A percentile compares a stretch with the other conserved stretches of the same genome.
phyloP scores from a whole-genome alignment of 92 coral and sea anemone genomes.

The Epizoanthus ramosus region DNA sequence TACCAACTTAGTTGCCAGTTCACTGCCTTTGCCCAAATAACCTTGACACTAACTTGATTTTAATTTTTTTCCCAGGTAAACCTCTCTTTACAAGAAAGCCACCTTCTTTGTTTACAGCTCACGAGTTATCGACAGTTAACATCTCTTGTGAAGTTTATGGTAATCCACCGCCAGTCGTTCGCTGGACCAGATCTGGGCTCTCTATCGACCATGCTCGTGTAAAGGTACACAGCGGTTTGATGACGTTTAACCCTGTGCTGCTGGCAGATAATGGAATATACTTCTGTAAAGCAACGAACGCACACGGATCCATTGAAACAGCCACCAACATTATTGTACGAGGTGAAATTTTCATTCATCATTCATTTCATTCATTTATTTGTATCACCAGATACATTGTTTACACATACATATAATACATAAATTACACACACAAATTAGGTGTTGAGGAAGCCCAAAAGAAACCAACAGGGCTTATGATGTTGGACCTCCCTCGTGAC shows the following conservation, averaged over 20 bases:
- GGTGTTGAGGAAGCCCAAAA: too few relatives aligned
- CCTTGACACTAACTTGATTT: too few relatives aligned
- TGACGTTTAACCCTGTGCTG: neutral
- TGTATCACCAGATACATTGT: too few relatives aligned
- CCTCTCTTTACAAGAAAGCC: conserved; percentile 6
- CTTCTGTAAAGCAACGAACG: conserved; percentile 3
- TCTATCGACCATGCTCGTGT: conserved; percentile 23
- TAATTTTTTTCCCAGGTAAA: neutral
- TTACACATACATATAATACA: too few relatives aligned
- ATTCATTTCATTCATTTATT: too few relatives aligned
- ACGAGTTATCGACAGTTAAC: neutral
- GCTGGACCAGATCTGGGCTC: neutral
- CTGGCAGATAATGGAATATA: conserved; percentile 2
- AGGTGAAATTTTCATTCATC: neutral
- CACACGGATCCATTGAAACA: neutral
- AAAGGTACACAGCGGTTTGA: neutral
- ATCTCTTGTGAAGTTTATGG: neutral
- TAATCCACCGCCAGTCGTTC: conserved; percentile 1
- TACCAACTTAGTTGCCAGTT: too few relatives aligned
- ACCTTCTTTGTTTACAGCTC: neutral
- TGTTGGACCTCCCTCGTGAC: too few relatives aligned
- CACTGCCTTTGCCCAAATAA: too few relatives aligned
- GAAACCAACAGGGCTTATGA: too few relatives aligned
- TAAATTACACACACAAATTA: too few relatives aligned
- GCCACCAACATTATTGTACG: conserved; percentile 3